These are phyloP conservation scores for Drosophila ohnishii DNA, from an alignment of 1,140 invertebrate genomes.

Conservation along the genomic window DNA sequence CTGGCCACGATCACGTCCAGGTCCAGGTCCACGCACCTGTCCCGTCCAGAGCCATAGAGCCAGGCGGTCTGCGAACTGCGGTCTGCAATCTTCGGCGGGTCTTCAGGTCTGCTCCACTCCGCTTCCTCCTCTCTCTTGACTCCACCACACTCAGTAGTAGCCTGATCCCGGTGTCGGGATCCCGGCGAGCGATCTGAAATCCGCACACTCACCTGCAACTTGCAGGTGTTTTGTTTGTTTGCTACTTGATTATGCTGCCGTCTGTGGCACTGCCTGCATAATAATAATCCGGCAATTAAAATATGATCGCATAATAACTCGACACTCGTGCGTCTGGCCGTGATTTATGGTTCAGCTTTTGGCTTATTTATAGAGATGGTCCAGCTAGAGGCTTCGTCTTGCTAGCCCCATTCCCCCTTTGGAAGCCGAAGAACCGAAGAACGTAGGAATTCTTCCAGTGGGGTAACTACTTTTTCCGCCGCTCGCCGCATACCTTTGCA, in stretches of 20 bases:
- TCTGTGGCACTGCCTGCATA: constrained; percentile 58
- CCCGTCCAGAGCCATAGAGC: constrained; percentile 63
- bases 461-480: constrained; percentile 62
- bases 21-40: constrained; percentile 40
- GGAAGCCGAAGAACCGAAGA: not conserved
- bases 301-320: constrained; percentile 82
- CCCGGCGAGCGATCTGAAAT: constrained; percentile 20
- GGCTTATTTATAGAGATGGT: constrained; percentile 71
- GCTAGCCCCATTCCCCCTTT: not conserved
- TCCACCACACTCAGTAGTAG: not conserved
- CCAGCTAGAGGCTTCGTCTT: constrained; percentile 13
- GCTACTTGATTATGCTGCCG: constrained; percentile 48
- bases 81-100: constrained; percentile 39
- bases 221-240: constrained; percentile 78
- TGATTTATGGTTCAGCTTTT: constrained; percentile 75
- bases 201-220: constrained; percentile 33
- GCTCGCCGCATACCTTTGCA: constrained; percentile 70
- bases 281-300: constrained; percentile 82
- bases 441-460: constrained; percentile 14
- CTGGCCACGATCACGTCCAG: constrained; percentile 53
- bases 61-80: constrained; percentile 67
- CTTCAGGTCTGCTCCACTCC: constrained; percentile 32
- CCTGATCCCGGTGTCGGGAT: not conserved
- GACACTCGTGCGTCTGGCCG: constrained; percentile 77
- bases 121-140: not conserved